Base-by-base conservation (phyloP, 1,140 invertebrate species). In the Mizuhopecten yessoensis region DNA sequence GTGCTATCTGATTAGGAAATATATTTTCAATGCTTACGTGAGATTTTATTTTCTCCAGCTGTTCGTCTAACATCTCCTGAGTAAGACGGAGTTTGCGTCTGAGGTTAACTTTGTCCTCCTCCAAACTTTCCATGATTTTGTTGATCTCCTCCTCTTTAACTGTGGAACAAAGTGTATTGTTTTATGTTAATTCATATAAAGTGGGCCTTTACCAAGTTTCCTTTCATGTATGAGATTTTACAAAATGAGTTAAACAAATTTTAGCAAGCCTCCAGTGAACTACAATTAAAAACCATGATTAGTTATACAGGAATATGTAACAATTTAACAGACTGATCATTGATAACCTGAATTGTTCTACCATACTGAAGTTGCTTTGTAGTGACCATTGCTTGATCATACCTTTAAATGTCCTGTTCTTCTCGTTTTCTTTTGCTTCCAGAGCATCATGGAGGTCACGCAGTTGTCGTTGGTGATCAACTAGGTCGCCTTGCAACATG, bases 61-160 rank as follows among this genome's bases (percentile, higher is more conserved):
- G 91, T 90, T 92, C 90, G 88, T 92, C 91, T 34, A 92, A 42
- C 90, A 92, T 90, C 34, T 92, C 86, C 20, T 92, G 89, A 29
- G 91, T 92, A 0, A 92, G 89, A 87, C 87, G 90, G 0, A 92
- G 90, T 90, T 90, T 90, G 29, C 90, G 87, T 45, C 87, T 90
- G 5, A 92, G 34, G 33, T 90, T 89, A 33, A 86, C 45, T 39
- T 92, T 92, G 11, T 92, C 91, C 39, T 92, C 91, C 10, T 92
- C 91, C 36, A 92, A 34, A 49, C 86, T 42, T n/a, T 92, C 45
- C 20, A 92, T 90, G 13, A 86, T 34, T 87, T 87, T 90, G 45
- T 92, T 92, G 39, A 87, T 29, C 13, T 92, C 91, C 57, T 90
- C 87, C 75, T 92, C 91, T 89, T 87, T 92, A n/a, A 75, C 91